Evolutionary conservation across 2,888 invertebrate species (phyloP), one percentile per base, ranked within the genome.

Genomic region (Drosophila melanosoma): DNA sequence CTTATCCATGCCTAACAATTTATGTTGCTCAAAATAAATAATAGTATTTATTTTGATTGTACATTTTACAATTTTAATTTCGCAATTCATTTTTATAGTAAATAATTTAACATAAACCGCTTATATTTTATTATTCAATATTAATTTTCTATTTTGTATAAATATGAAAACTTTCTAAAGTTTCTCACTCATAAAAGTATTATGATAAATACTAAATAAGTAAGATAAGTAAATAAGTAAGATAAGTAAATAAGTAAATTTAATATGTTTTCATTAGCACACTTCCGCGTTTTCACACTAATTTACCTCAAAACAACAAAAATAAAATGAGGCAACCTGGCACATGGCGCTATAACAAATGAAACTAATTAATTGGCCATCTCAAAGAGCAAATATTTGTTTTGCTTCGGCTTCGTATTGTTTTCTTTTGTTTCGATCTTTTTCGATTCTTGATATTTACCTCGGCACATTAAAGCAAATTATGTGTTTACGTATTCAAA

Each of bases 301-400:
- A 20, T 48, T 62, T 51, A 32, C 23, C 51, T 33, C 49, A 42
- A 59, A 57, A 40, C 17, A 33, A 20, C 17, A 33, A 20, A 48
- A 12, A 12, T 15, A 15, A 5, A 60, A 36, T 77, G 62, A 63
- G 48, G 71, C 76, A 76, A 69, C 42, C 62, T 53, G 51, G 35
- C 65, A 54, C 38, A 49, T 35, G 38, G 29, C 45, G 58, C 45
- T 65, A 69, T 60, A 62, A 69, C 80, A 75, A 75, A 76, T 63
- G 87, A 83, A 81, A 74, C 74, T 74, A 71, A 78, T 89, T 89
- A 84, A 87, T 89, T 85, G 82, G 73, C 78, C 76, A 76, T 87
- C 75, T 65, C 76, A 64, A 74, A 75, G 67, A 70, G 80, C 81
- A 87, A 85, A 87, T 76, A 86, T 69, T 79, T 79, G 57, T 69